phyloP scores from a whole-genome alignment of 1,140 invertebrate species.

The Drosophila punjabiensis region DNA sequence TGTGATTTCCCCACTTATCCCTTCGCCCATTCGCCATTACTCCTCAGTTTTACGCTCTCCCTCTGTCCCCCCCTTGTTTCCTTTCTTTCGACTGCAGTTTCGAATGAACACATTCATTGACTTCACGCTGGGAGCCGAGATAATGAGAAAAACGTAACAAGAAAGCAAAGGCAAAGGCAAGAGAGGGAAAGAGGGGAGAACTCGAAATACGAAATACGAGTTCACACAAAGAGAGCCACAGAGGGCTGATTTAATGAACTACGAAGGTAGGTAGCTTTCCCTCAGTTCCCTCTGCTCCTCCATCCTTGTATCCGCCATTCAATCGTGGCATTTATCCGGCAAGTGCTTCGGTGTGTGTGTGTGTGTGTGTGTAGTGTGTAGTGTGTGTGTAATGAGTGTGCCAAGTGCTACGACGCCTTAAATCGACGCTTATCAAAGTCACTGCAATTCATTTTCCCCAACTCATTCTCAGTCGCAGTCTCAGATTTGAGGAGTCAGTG shows the following conservation, averaged over 20 bases:
- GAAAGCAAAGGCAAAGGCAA: conserved; percentile 24
- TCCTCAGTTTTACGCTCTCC: too few species aligned
- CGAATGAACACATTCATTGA: conserved; percentile 56
- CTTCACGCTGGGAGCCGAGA: conserved; percentile 33
- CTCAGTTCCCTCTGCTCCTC: too few species aligned
- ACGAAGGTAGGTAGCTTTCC: conserved; percentile 45
- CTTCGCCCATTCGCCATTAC: too few species aligned
- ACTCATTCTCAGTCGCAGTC: background rate
- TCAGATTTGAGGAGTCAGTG: conserved; percentile 11
- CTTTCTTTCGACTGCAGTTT: conserved; percentile 27
- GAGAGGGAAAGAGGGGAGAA: too few species aligned
- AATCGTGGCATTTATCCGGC: conserved; percentile 67
- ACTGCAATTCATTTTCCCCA: conserved; percentile 30
- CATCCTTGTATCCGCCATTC: conserved; percentile 45
- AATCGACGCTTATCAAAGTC: conserved; percentile 64
- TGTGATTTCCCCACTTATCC: background rate
- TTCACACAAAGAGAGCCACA: conserved; percentile 11
- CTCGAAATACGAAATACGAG: conserved; percentile 37
- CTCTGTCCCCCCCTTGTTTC: background rate
- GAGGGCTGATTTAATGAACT: conserved; percentile 69
- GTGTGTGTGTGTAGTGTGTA: background rate
- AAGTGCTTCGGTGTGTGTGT: conserved; percentile 19
- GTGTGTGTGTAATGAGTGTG: conserved; percentile 56
- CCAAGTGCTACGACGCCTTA: conserved; percentile 59
- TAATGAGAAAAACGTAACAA: conserved; percentile 73